A percentile compares a stretch with the other conserved stretches of the same genome.
These are phyloP conservation scores for Dicaeum eximium DNA, from an alignment of 2,113 vertebrate species.

Conservation along the genomic window DNA sequence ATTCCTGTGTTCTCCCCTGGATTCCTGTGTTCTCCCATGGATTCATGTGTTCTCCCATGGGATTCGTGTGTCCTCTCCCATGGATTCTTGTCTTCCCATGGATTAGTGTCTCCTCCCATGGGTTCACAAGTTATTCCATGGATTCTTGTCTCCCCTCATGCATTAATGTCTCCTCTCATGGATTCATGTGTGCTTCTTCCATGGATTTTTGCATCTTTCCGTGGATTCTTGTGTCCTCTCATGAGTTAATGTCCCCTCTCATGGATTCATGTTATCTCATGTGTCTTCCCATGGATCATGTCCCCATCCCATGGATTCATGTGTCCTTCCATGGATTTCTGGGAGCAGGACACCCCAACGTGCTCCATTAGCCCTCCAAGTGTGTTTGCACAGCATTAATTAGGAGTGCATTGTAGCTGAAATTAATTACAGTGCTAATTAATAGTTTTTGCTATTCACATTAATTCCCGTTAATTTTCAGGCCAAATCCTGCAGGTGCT, in stretches of 20 bases:
- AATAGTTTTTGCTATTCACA: background rate
- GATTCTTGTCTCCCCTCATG: accelerated
- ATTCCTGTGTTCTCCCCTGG: accelerated
- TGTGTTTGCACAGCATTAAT: background rate
- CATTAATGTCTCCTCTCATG: accelerated
- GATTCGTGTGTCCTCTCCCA: accelerated
- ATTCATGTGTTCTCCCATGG: accelerated
- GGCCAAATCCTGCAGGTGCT: background rate
- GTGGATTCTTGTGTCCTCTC: background rate
- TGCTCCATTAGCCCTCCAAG: accelerated
- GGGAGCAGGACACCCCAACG: accelerated
- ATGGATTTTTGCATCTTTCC: accelerated
- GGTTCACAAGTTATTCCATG: background rate
- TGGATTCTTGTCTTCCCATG: background rate
- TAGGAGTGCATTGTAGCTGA: background rate
- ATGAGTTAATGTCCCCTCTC: accelerated
- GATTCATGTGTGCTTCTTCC: accelerated
- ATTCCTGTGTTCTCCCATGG: accelerated
- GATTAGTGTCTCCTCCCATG: background rate
- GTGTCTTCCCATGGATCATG: no score
- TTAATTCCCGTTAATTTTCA: background rate
- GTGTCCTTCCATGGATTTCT: background rate
- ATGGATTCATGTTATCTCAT: background rate
- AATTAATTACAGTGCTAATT: background rate
- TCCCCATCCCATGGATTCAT: background rate